Evolutionary conservation across 1,140 invertebrate genomes (phyloP).

Genomic region (Proales similis): DNA sequence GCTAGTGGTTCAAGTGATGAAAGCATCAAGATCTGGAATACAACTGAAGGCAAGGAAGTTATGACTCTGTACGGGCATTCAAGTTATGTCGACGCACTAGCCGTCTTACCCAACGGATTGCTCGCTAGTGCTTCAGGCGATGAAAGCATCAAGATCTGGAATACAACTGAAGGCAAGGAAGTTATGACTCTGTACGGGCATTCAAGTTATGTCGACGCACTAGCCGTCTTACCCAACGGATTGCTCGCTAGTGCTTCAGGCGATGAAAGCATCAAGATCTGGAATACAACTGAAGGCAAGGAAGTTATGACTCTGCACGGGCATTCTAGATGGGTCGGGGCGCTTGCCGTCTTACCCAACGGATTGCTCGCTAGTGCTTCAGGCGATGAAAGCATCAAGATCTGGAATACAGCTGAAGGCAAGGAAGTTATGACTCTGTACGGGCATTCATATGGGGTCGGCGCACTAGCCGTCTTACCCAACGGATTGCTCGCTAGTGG

Average conservation of each 20-base stretch:
- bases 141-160: conserved; percentile 3
- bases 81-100: no score
- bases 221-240: conserved; percentile 6
- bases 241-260: conserved; percentile 54
- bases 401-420: neutral
- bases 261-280: conserved; percentile 55
- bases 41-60: no score
- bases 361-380: conserved; percentile 1
- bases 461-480: neutral
- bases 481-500: neutral
- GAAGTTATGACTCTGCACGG: conserved; percentile 50
- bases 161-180: neutral
- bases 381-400: conserved; percentile 6
- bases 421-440: neutral
- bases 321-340: conserved; percentile 54
- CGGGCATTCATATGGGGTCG: conserved; percentile 4
- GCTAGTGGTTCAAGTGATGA: no score
- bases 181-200: conserved; percentile 1
- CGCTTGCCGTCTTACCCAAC: neutral
- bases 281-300: conserved; percentile 50
- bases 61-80: no score
- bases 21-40: no score
- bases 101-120: conserved; percentile 3
- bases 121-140: conserved; percentile 16
- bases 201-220: neutral